Evolutionary conservation across 2,113 vertebrate genomes (phyloP), one percentile per base, ranked within the genome.

Genomic region (Microtus montanus): DNA sequence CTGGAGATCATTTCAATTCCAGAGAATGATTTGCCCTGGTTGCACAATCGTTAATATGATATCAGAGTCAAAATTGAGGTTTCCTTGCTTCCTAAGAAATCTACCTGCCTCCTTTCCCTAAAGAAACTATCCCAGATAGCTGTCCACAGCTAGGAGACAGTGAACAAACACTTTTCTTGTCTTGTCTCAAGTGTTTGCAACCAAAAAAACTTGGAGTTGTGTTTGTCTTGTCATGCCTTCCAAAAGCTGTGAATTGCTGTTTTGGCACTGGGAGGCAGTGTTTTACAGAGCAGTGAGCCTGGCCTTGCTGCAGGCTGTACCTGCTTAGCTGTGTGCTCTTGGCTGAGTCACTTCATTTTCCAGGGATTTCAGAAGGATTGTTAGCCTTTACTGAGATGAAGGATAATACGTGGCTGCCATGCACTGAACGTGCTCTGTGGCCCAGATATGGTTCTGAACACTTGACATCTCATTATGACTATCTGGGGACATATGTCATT

Each of bases 221-320:
- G 44, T 68, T 9, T 41, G 41, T 80, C 3, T 71, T 38, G 38
- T 24, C 38, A 3, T 28, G 44, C 35, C 38, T 6, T 73, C 38
- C 63, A 47, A 44, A 68, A 77, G 58, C 77, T 92, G 85, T 78
- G 28, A 75, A 20, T 90, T 83, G 20, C 87, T 71, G 28, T 58
- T 88, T 78, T 2, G 88, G 47, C 96, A 90, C 92, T 83, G 28
- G 90, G 96, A 74, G 93, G 97, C 94, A 92, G 92, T 94, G 73
- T 88, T 82, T 88, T 88, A 20, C 79, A 33, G 71, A 73, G 35
- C 19, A 75, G 35, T 1, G n/a, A 90, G 38, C 47, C 78, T 68
- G 83, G 4, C 26, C 75, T 92, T 79, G 19, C 20, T 41, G 52
- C 66, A 30, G 79, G 41, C 66, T 95, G 22, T 88, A 33, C 26